Base-by-base conservation (phyloP, 2,797 vertebrate genomes). In the Vipera latastei region DNA sequence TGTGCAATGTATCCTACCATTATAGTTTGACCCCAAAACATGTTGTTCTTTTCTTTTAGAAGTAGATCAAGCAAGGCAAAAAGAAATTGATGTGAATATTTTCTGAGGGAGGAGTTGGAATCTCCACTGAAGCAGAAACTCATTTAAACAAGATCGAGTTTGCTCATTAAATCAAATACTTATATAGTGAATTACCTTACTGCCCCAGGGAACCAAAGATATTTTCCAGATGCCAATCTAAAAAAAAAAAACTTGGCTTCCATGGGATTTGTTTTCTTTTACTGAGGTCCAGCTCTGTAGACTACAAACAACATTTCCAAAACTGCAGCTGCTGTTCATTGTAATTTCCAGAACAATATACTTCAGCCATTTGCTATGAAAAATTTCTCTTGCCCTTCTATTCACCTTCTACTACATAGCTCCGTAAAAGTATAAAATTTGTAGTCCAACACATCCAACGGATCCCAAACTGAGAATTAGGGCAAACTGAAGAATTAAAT, bases 21-120 rank as follows among this genome's bases (percentile, higher is more conserved):
- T 93, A 93, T 0, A 91, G 95, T 95, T 93, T 91, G 91, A 60
- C 38, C 92, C 93, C 92, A 96, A 94, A 91, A 94, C 93, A 95
- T 96, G 95, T 89, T 96, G 93, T 96, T 97, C 93, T 96, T 95
- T 97, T 96, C 96, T 97, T 95, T 90, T 95, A 94, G 90, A 89
- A 93, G 94, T 90, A 93, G 92, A 96, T 94, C 94, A 96, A 96
- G 96, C 95, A 97, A 94, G 96, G 93, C 88, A 93, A 95, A 83
- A 92, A 93, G 86, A 92, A 96, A 96, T 95, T 95, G 95, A 94
- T 95, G 73, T 26, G 91, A 94, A 92, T 89, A 89, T 95, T 92
- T 97, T 93, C 89, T 87, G 89, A 94, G 53, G n/a, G 48, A 16
- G 53, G 91, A 44, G 48, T 61, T 32, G 92, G 86, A 90, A 88